Conservation (phyloP, 2,888 invertebrate genomes). For the Papilio gigon region DNA sequence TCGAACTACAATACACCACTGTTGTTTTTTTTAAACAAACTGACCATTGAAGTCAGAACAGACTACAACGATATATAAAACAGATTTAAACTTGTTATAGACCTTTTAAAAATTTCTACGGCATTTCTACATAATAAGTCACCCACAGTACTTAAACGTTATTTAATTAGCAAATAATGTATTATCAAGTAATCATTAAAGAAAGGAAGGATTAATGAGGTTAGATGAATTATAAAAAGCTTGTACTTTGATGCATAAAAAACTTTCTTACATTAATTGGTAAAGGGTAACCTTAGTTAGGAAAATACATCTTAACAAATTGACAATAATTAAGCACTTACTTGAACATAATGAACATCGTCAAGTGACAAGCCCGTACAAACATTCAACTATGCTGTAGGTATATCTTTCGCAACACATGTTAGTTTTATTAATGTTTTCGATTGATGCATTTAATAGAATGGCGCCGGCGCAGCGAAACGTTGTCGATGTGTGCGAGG, state of each 20-base stretch:
- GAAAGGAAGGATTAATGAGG: too few species aligned
- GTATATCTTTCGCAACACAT: conserved; percentile 13
- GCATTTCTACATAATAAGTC: too few species aligned
- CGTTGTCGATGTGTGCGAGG: conserved; percentile 57
- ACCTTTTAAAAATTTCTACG: too few species aligned
- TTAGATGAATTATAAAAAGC: not conserved
- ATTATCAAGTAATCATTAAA: too few species aligned
- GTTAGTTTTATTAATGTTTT: conserved; percentile 17
- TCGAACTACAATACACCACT: not conserved
- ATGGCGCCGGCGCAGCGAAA: conserved; percentile 69
- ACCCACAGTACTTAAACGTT: too few species aligned
- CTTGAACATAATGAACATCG: not conserved
- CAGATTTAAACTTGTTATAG: not conserved
- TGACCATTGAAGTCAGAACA: not conserved
- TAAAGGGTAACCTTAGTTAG: not conserved
- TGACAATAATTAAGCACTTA: not conserved
- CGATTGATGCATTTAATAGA: conserved; percentile 42
- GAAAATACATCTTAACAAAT: not conserved
- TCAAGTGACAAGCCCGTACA: conserved; percentile 8
- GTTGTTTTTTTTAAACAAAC: not conserved
- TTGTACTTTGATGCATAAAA: not conserved
- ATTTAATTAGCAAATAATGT: too few species aligned
- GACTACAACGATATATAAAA: not conserved
- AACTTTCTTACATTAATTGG: not conserved
- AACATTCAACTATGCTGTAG: not conserved